Conservation (phyloP, 1,140 invertebrate species). For the Drosophila novamexicana region DNA sequence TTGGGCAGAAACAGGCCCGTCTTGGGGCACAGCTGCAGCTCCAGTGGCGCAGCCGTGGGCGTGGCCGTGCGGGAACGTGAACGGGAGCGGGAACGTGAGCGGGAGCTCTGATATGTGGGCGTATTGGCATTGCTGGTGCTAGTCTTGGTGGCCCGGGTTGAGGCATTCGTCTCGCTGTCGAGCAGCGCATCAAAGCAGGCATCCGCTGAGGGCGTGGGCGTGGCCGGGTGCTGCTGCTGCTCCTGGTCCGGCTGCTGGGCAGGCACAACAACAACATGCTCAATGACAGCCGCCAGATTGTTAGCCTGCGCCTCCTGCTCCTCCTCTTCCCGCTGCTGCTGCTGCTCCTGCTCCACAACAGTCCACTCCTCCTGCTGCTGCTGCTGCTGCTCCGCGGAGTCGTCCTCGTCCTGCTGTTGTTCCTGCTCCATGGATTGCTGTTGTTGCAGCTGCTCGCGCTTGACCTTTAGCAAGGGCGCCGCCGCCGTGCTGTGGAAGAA, state of each 20-base stretch:
- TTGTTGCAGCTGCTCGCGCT: conserved; percentile 67
- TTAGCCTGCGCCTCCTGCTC: conserved; percentile 15
- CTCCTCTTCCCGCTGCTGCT: conserved; percentile 7
- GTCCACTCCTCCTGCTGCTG: conserved; percentile 40
- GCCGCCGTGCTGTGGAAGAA: conserved; percentile 66
- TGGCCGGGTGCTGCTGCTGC: conserved; percentile 2
- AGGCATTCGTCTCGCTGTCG: conserved; percentile 67
- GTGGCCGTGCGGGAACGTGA: conserved; percentile 7
- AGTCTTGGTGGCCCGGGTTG: conserved; percentile 69
- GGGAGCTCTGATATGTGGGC: conserved; percentile 75
- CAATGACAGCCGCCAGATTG: conserved; percentile 48
- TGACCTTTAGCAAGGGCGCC: conserved; percentile 74
- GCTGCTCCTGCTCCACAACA: conserved; percentile 17
- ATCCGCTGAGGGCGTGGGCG: conserved; percentile 2
- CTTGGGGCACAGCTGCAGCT: conserved; percentile 77
- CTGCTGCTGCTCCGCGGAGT: conserved; percentile 7
- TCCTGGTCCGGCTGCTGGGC: conserved; percentile 34
- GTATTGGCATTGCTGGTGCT: conserved; percentile 57
- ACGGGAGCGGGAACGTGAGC: conserved; percentile 4
- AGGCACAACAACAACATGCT: conserved; percentile 61
- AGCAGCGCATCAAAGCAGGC: conserved; percentile 63
- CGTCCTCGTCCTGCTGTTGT: conserved; percentile 11
- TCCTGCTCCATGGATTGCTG: conserved; percentile 47
- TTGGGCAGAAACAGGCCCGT: conserved; percentile 75
- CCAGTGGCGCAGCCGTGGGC: conserved; percentile 50